Conservation (phyloP, 2,797 vertebrate genomes). For the Trachurus trachurus region DNA sequence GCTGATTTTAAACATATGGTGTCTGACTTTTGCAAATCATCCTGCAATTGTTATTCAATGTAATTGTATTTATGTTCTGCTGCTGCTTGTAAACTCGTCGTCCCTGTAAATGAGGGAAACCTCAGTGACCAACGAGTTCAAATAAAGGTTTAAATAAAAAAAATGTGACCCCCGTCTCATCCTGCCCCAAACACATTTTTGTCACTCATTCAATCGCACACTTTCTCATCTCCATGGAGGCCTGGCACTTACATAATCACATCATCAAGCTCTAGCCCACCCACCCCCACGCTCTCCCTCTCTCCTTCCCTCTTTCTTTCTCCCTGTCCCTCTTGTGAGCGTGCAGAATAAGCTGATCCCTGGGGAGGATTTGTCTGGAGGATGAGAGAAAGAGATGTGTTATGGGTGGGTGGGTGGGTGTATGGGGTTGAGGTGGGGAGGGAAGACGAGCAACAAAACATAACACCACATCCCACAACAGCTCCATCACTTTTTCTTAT, state of each 20-base stretch:
- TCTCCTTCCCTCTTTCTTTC: conserved; percentile 18
- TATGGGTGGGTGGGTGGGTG: conserved; percentile 1
- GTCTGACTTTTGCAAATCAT: too few species aligned
- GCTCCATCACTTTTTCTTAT: conserved; percentile 61
- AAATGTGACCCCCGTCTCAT: conserved; percentile 11
- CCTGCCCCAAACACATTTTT: conserved; percentile 41
- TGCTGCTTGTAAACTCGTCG: too few species aligned
- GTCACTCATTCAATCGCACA: conserved; percentile 70
- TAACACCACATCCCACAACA: conserved; percentile 41
- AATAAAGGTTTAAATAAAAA: too few species aligned
- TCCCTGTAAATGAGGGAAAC: too few species aligned
- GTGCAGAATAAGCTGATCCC: conserved; percentile 83
- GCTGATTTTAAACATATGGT: too few species aligned
- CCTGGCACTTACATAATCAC: conserved; percentile 84
- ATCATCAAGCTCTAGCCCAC: conserved; percentile 70
- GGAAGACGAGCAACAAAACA: conserved; percentile 20
- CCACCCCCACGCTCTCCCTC: conserved; percentile 2
- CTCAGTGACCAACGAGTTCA: too few species aligned
- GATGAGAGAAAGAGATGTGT: conserved; percentile 66
- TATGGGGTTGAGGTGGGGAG: background rate
- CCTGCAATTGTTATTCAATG: too few species aligned
- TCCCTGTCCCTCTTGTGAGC: conserved; percentile 68
- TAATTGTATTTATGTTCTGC: too few species aligned
- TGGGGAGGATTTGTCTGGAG: conserved; percentile 80
- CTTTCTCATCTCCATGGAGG: conserved; percentile 78